These are phyloP conservation scores for Tokudaia tokunoshimensis DNA, from an alignment of 2,797 vertebrate species.

Conservation along the genomic window DNA sequence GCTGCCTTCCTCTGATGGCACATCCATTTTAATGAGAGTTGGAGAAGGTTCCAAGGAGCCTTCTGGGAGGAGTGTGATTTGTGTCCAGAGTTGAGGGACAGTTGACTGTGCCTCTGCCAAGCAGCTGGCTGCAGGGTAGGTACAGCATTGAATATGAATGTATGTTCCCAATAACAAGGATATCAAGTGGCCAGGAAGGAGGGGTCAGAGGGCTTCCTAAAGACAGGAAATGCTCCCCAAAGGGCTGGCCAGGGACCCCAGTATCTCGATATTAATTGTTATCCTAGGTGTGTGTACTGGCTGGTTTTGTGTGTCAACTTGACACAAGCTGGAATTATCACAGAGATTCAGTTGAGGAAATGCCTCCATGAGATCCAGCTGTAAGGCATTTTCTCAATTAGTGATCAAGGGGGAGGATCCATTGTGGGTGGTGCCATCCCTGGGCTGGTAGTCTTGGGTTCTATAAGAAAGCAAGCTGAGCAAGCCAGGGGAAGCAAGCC, in stretches of 20 bases:
- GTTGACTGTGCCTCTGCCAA: neutral
- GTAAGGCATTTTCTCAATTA: no score
- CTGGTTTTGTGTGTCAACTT: no score
- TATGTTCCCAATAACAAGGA: neutral
- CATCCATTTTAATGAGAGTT: neutral
- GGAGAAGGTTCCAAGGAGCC: neutral
- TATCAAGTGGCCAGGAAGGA: neutral
- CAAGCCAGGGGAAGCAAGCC: no score
- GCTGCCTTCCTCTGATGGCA: neutral
- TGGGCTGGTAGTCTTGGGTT: no score
- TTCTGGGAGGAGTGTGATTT: neutral
- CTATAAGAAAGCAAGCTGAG: no score
- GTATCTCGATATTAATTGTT: accelerated
- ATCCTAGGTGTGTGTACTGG: neutral
- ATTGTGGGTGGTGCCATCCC: no score
- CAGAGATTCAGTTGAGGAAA: no score
- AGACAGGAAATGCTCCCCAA: neutral
- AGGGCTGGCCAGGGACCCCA: neutral
- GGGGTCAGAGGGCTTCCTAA: neutral
- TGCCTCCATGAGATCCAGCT: no score
- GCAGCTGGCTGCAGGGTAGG: neutral
- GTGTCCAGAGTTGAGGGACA: neutral
- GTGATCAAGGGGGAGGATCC: no score
- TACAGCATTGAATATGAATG: neutral
- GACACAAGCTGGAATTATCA: no score